A percentile compares a stretch with the other conserved stretches of the same genome.
Evolutionary conservation across 2,888 invertebrate genomes (phyloP).

Genomic region (Netelia virgata): DNA sequence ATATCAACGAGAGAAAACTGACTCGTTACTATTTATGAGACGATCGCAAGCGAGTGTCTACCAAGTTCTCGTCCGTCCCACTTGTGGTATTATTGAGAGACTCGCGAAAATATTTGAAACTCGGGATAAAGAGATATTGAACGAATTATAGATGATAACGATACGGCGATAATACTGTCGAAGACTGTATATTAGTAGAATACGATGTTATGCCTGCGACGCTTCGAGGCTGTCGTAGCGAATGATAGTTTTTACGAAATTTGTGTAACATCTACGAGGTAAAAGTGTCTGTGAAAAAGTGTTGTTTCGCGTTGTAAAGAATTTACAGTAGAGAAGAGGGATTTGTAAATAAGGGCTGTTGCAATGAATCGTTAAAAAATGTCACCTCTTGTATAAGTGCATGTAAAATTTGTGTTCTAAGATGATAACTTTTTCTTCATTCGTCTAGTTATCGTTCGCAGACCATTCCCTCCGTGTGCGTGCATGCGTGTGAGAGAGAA

Average conservation of each 20-base stretch:
- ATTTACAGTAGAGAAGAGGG: background rate
- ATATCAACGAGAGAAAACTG: no score
- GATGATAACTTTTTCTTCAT: background rate
- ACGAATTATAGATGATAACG: constrained; percentile 36
- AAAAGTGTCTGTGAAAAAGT: constrained; percentile 6
- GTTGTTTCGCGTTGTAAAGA: background rate
- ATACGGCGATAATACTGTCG: background rate
- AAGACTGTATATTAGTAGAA: constrained; percentile 21
- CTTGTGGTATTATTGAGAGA: no score
- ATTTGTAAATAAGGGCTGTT: background rate
- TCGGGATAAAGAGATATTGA: background rate
- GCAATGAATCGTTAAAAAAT: no score
- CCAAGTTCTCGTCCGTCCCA: no score
- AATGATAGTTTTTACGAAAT: background rate
- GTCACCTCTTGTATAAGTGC: background rate
- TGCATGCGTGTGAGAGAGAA: background rate
- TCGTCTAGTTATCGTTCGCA: background rate
- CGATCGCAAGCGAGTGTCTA: no score
- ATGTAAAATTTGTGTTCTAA: background rate
- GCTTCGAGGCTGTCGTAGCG: background rate
- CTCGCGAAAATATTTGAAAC: no score
- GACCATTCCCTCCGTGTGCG: background rate
- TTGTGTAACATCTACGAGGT: background rate
- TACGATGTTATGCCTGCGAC: background rate
- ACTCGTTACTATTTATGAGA: no score